Percentiles rank a stretch among this genome's conserved stretches.
Conservation (phyloP, 2,113 vertebrate genomes). For the Phoenicopterus ruber region DNA sequence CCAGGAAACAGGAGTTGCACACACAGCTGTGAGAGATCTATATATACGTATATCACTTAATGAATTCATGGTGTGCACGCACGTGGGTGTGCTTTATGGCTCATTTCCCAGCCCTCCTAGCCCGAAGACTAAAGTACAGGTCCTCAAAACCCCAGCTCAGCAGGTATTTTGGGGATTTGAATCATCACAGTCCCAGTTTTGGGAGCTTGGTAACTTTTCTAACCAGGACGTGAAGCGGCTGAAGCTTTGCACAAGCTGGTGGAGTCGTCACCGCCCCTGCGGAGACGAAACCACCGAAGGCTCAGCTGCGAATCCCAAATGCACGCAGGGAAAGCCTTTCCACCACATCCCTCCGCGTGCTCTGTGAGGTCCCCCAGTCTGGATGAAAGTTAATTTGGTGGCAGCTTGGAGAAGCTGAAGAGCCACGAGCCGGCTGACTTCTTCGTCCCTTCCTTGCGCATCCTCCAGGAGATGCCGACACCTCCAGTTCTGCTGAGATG, state of each 20-base stretch:
- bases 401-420: neutral
- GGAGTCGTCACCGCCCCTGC: neutral
- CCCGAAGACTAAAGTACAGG: neutral
- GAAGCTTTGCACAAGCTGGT: neutral
- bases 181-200: neutral
- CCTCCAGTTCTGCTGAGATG: neutral
- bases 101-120: neutral
- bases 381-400: neutral
- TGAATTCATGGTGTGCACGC: neutral
- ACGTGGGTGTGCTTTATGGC: rapidly evolving
- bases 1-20: neutral
- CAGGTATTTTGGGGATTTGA: neutral
- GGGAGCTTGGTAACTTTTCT: neutral
- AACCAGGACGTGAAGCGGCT: neutral
- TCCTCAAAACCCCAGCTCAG: neutral
- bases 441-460: neutral
- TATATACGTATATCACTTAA: neutral
- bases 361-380: neutral
- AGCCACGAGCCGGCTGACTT: rapidly evolving
- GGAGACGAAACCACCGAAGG: rapidly evolving
- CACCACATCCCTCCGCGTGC: neutral
- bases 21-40: neutral
- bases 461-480: neutral
- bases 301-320: neutral
- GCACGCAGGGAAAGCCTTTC: neutral